These are phyloP conservation scores for Notoglanidium macrostoma DNA, from an alignment of 2,797 vertebrate species.

Conservation along the genomic window DNA sequence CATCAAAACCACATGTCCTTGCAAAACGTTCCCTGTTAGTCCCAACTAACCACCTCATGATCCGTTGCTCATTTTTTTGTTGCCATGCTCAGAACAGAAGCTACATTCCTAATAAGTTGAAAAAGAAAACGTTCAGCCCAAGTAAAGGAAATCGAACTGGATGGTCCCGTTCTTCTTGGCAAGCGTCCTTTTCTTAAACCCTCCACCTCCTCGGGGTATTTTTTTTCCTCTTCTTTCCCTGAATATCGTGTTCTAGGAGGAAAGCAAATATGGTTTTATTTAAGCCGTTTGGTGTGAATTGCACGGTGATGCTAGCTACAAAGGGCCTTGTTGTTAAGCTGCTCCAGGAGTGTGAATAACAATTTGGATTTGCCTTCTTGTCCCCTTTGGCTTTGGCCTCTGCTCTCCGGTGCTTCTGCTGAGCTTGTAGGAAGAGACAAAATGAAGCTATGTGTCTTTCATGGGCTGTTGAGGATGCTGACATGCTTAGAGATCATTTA, in stretches of 20 bases:
- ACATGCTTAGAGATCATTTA: background rate
- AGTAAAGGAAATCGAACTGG: constrained; percentile 71
- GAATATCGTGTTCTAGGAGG: constrained; percentile 20
- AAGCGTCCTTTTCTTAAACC: constrained; percentile 62
- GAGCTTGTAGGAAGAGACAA: constrained; percentile 29
- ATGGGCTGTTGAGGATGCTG: background rate
- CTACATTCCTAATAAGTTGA: constrained; percentile 31
- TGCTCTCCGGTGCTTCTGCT: constrained; percentile 19
- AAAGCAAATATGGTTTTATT: constrained; percentile 69
- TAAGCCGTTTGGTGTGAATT: constrained; percentile 49
- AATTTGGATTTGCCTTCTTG: constrained; percentile 50
- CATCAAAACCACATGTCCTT: constrained; percentile 44
- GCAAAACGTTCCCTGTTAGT: constrained; percentile 45
- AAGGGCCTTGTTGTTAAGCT: constrained; percentile 43
- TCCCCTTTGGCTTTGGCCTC: constrained; percentile 30
- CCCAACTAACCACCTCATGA: constrained; percentile 56
- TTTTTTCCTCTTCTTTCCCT: constrained; percentile 18
- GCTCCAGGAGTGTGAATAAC: constrained; percentile 48
- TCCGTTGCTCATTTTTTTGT: background rate
- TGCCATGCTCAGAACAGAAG: background rate
- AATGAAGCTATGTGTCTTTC: background rate
- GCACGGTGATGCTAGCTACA: constrained; percentile 41
- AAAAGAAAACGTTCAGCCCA: constrained; percentile 61
- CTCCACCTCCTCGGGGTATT: constrained; percentile 35
- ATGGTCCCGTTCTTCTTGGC: constrained; percentile 76